Base-by-base conservation (phyloP, 2,797 vertebrate species). In the Avahi laniger region DNA sequence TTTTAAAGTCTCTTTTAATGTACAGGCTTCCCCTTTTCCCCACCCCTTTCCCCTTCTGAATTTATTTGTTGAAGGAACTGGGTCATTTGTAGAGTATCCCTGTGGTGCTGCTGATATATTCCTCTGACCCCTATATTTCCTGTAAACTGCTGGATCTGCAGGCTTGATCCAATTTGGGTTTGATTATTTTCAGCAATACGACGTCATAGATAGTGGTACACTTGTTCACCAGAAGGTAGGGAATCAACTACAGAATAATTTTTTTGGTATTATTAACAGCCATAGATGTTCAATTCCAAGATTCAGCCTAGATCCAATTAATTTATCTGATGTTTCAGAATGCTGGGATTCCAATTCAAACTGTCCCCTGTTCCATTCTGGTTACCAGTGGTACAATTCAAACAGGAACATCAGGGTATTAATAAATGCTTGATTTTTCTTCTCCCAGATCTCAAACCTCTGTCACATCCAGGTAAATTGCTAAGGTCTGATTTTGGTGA, bases 161-260 rank as follows among this genome's bases (percentile, higher is more conserved):
- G 18, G 41, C 26, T 89, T n/a, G 35, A 75, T 88, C 35, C 24
- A 82, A n/a, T 73, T 82, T 63, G 11, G 14, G 24, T 41, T 18
- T 87, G 61, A 67, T 88, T 84, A 28, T 79, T 89, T 95, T 33
- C 35, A 35, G 57, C 17, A 94, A 95, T 46, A 96, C 7, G 4
- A 24, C 20, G 20, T 84, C 57, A 57, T 8, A 48, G 48, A 15
- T 41, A n/a, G 41, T 75, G 22, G 67, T 81, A 4, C 0, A n/a
- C 81, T 81, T 91, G 48, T 81, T 88, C 63, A 78, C 61, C 41
- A 22, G 73, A 90, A 96, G 8, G 30, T 52, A 82, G n/a, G 18
- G 9, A 57, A 48, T 75, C 7, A 54, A 59, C 43, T 41, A 86
- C 26, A 94, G 80, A 22, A 50, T 67, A 35, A 2, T 57, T 65